phyloP scores from a whole-genome alignment of 2,113 vertebrate species.

The Smithornis capensis region DNA sequence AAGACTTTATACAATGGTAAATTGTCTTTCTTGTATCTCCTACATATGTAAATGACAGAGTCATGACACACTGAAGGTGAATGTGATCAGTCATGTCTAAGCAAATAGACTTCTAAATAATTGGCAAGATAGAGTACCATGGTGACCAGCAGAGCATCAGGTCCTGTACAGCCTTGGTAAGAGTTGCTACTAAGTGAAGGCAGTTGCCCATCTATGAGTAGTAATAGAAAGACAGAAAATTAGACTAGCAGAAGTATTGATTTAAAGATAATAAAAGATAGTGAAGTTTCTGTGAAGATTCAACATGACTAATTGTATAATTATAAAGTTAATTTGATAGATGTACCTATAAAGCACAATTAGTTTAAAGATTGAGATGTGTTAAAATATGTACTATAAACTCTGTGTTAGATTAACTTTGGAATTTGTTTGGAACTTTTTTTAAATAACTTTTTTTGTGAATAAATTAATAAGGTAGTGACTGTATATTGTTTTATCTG shows the following conservation, averaged over 20 bases:
- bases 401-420: not conserved
- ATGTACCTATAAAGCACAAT: not conserved
- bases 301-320: not conserved
- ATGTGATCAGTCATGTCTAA: not conserved
- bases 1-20: not conserved
- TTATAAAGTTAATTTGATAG: not conserved
- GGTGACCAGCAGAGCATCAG: not conserved
- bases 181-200: conserved; percentile 11
- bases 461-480: not conserved
- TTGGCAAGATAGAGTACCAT: not conserved
- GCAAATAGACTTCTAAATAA: conserved; percentile 26
- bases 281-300: not conserved
- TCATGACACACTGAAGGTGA: not conserved
- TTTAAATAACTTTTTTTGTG: not conserved
- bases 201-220: not conserved
- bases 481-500: not conserved
- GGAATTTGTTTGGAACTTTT: not conserved
- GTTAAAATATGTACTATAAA: not conserved
- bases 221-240: conserved; percentile 44
- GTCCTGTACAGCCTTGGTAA: conserved; percentile 13
- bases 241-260: not conserved
- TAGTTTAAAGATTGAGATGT: not conserved
- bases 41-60: not conserved
- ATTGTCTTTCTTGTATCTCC: not conserved
- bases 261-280: not conserved